Conservation (phyloP, 2,888 invertebrate genomes). For the Gibbula magus region DNA sequence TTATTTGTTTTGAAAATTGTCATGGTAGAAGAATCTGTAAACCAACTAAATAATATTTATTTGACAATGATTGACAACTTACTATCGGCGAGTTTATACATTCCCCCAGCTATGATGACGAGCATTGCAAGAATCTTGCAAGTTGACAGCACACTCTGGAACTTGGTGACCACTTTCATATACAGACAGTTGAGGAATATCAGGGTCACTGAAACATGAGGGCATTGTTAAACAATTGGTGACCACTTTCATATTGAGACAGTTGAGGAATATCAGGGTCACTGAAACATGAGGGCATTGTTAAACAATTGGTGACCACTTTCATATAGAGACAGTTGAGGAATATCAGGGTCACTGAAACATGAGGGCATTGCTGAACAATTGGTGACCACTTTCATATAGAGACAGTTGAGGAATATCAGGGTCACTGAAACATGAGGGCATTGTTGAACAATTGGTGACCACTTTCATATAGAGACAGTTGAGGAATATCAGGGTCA, state of each 20-base stretch:
- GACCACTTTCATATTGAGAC: too few species aligned
- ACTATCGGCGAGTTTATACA: slow-evolving; percentile 74
- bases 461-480: too few species aligned
- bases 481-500: too few species aligned
- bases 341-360: slow-evolving; percentile 88
- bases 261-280: too few species aligned
- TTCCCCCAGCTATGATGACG: slow-evolving; percentile 91
- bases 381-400: slow-evolving; percentile 94
- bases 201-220: slow-evolving; percentile 84
- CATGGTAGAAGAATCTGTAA: too few species aligned
- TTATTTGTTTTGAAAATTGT: too few species aligned
- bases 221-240: too few species aligned
- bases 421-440: slow-evolving; percentile 89
- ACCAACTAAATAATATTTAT: too few species aligned
- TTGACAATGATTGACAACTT: not conserved
- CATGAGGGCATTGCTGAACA: too few species aligned
- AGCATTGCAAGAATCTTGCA: slow-evolving; percentile 92
- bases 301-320: slow-evolving; percentile 86
- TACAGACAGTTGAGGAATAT: slow-evolving; percentile 93
- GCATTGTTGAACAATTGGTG: too few species aligned
- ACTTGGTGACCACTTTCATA: slow-evolving; percentile 94
- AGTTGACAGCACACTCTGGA: slow-evolving; percentile 94
- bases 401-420: slow-evolving; percentile 92
- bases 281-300: too few species aligned
- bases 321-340: slow-evolving; percentile 95